These are phyloP conservation scores for Oxygymnocypris stewartii DNA, from an alignment of 2,113 vertebrate species.

Conservation along the genomic window DNA sequence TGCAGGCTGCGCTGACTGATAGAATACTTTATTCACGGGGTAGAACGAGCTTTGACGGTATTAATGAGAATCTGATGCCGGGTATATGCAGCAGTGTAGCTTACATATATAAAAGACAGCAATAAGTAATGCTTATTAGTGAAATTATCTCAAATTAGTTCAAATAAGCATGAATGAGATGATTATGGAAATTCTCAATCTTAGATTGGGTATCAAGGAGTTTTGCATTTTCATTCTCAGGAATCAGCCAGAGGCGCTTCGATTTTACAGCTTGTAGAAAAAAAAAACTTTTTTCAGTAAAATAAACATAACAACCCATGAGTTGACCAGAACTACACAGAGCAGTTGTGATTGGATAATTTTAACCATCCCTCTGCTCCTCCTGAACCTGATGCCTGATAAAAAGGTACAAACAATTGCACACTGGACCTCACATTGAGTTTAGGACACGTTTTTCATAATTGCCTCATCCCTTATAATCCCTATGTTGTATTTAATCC, in stretches of 20 bases:
- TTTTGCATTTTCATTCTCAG: neutral
- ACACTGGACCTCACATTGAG: conserved; percentile 34
- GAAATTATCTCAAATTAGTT: neutral
- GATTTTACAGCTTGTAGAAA: neutral
- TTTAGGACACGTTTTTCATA: conserved; percentile 43
- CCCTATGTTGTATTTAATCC: conserved; percentile 53
- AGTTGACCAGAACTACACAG: neutral
- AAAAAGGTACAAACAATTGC: conserved; percentile 46
- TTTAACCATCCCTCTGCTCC: neutral
- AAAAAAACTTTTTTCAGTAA: neutral
- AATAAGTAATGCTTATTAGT: neutral
- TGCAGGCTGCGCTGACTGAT: conserved; percentile 18
- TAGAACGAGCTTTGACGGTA: neutral
- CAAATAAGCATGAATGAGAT: neutral
- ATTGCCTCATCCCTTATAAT: conserved; percentile 53
- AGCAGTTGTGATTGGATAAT: neutral
- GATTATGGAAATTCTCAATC: neutral
- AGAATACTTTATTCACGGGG: conserved; percentile 16
- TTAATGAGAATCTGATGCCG: conserved; percentile 22
- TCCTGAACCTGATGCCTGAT: conserved; percentile 40
- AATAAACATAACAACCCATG: neutral
- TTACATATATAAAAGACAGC: neutral
- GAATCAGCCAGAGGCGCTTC: neutral
- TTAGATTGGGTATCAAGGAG: neutral
- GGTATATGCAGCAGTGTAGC: neutral